phyloP scores from a whole-genome alignment of 2,888 invertebrate genomes.

The Microdon myrmicae region DNA sequence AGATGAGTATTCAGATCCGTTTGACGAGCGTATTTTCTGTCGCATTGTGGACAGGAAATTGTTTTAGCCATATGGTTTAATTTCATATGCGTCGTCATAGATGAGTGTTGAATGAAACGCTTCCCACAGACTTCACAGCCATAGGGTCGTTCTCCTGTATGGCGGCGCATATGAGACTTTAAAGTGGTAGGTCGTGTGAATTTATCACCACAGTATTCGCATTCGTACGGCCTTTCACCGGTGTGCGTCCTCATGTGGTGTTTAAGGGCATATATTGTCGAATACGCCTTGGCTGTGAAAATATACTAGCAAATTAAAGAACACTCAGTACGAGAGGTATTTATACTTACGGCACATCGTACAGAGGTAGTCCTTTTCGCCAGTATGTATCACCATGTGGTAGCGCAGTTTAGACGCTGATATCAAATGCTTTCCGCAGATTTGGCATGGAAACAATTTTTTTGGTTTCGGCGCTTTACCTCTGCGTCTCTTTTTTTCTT shows the following conservation, averaged over 20 bases:
- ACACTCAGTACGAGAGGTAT: too few species aligned
- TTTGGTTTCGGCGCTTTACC: conserved; percentile 54
- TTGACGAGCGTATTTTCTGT: conserved; percentile 60
- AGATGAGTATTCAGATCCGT: conserved; percentile 59
- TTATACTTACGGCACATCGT: conserved; percentile 59
- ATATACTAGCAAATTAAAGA: conserved; percentile 2
- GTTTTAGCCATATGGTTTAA: conserved; percentile 60
- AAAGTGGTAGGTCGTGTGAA: conserved; percentile 59
- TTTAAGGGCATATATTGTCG: conserved; percentile 58
- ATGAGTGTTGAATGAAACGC: conserved; percentile 60
- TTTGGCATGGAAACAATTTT: conserved; percentile 56
- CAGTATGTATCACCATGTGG: conserved; percentile 60
- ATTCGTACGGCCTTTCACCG: conserved; percentile 59
- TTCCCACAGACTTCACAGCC: conserved; percentile 60
- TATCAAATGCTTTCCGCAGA: conserved; percentile 56
- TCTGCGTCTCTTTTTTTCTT: conserved; percentile 26
- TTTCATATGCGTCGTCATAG: conserved; percentile 61
- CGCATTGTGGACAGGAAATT: conserved; percentile 60
- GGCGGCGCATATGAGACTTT: conserved; percentile 59
- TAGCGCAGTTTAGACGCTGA: conserved; percentile 56
- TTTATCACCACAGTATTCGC: conserved; percentile 57
- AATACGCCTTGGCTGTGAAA: conserved; percentile 58
- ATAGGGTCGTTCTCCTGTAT: conserved; percentile 60
- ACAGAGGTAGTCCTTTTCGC: conserved; percentile 59
- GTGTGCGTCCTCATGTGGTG: conserved; percentile 59